A percentile compares a stretch with the other conserved stretches of the same genome.
Conservation (phyloP, 2,888 invertebrate genomes). For the Macrosiphum euphorbiae region DNA sequence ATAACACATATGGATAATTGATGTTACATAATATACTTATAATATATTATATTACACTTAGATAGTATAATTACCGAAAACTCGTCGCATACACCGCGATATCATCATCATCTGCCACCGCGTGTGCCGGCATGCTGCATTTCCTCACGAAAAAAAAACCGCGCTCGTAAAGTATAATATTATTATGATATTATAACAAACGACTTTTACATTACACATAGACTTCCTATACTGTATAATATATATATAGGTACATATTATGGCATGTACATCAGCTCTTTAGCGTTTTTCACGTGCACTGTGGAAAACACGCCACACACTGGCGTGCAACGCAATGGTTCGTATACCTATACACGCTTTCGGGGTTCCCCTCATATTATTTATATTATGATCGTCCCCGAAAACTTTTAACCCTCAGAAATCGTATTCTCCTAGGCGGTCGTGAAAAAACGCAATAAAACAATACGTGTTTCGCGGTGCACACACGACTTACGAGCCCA, state of each 20-base stretch:
- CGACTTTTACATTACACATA: constrained; percentile 11
- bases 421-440: not conserved
- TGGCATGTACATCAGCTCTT: not conserved
- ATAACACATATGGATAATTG: not conserved
- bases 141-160: not conserved
- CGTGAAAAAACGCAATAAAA: constrained; percentile 51
- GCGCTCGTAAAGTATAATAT: not conserved
- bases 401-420: constrained; percentile 40
- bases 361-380: not conserved
- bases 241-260: no score
- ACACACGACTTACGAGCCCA: not conserved
- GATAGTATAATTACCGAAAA: not conserved
- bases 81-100: not conserved
- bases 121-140: not conserved
- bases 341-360: not conserved
- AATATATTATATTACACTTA: not conserved
- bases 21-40: not conserved
- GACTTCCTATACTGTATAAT: not conserved
- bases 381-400: not conserved
- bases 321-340: not conserved
- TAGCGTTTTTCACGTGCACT: not conserved
- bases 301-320: constrained; percentile 1
- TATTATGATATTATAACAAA: constrained; percentile 5
- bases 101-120: not conserved
- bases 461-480: not conserved